Evolutionary conservation across 2,797 vertebrate species (phyloP).

Genomic region (Gambusia yucatana): DNA sequence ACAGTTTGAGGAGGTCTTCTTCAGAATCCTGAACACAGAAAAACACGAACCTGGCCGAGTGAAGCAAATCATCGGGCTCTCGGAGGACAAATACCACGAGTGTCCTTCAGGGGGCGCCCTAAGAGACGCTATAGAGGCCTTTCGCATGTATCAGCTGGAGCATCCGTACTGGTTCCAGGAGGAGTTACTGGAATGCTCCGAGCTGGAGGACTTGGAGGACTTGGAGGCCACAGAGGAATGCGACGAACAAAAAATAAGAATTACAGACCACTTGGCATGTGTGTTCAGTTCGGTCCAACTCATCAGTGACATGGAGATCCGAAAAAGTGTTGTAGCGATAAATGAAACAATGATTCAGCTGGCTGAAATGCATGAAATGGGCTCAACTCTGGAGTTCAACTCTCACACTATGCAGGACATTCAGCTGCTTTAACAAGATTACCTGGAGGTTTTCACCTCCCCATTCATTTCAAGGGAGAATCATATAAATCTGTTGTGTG

Average conservation of each 20-base stretch:
- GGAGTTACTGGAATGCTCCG: conserved; percentile 69
- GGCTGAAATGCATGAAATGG: conserved; percentile 12
- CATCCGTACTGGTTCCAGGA: conserved; percentile 89
- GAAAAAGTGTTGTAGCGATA: background rate
- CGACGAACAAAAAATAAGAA: conserved; percentile 1
- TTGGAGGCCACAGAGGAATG: conserved; percentile 22
- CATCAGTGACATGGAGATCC: conserved; percentile 15
- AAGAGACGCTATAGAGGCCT: conserved; percentile 82
- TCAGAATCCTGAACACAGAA: conserved; percentile 90
- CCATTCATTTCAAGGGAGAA: background rate
- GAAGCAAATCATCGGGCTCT: conserved; percentile 82
- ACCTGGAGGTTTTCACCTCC: background rate
- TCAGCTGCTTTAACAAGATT: background rate
- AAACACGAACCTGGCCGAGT: conserved; percentile 87
- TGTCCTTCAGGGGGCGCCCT: conserved; percentile 85
- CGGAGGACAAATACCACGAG: conserved; percentile 78
- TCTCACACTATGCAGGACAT: background rate
- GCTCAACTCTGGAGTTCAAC: background rate
- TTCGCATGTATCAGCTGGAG: conserved; percentile 82
- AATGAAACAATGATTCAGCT: conserved; percentile 4
- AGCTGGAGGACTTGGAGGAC: conserved; percentile 67
- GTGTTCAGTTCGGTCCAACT: conserved; percentile 20
- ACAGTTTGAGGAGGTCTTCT: conserved; percentile 91
- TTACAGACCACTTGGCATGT: conserved; percentile 9
- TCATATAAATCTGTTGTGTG: background rate